Base-by-base conservation (phyloP, 2,113 vertebrate species). In the Atractosteus spatula region DNA sequence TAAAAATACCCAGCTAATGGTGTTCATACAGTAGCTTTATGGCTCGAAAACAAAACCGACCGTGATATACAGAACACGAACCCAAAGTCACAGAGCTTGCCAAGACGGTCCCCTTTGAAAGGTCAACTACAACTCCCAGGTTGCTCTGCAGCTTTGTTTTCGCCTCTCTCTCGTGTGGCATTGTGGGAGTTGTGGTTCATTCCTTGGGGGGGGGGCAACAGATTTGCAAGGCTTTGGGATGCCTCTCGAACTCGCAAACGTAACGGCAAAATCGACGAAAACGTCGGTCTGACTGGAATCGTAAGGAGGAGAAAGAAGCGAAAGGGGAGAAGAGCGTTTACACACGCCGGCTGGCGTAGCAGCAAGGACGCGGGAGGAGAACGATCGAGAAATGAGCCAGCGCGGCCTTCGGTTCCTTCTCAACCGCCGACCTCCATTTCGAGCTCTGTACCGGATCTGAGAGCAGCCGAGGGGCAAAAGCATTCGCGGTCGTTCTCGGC, bases 351-450 rank as follows among this genome's bases (percentile, higher is more conserved):
- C 4, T 10, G 47, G 47, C 47, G 8, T 5, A 10, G 5, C 8
- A 51, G 0, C 47, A 10, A 51, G 47, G 47, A 51, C 47, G 2
- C 8, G 8, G 47, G 4, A 10, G 47, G 17, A 29, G 8, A 51
- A 51, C 47, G 17, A 54, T 0, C 29, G 14, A 62, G 8, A 47
- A 59, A 54, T 66, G 55, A 62, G 45, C 51, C 42, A 29, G 17
- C 55, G 68, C 67, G 73, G 73, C 73, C 73, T 70, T 55, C 45
- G 0, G 7, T 3, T 44, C 3, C 11, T 63, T 14, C 3, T 10
- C n/a, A 41, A 57, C 70, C 73, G 41, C 51, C 73, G 73, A 29
- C 55, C 61, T 74, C 41, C 55, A 74, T 64, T 74, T 69, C n/a
- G 42, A 45, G 43, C 5, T 41, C 17, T 16, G 42, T 41, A 7